Evolutionary conservation across 1,140 invertebrate species (phyloP), one percentile per base, ranked within the genome.

Genomic region (Leptopilina boulardi): DNA sequence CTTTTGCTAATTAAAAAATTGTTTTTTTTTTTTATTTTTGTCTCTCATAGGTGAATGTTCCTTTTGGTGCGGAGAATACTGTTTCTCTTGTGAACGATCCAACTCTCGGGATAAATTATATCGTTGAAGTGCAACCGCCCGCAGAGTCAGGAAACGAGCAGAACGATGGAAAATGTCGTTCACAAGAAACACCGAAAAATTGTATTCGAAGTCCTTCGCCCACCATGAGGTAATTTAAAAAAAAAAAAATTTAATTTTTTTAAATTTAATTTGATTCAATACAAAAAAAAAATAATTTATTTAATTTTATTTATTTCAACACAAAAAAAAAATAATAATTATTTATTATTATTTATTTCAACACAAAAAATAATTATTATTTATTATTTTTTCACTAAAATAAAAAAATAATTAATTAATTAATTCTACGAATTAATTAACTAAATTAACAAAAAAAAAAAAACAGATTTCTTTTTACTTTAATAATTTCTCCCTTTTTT

Each of bases 41-140:
- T 71, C 80, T 73, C 76, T 90, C 91, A 80, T 87, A 93, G 92
- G 92, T 93, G 41, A 92, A 92, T 80, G 94, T 95, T 80, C 91
- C 92, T 41, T 93, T 94, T 81, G 91, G 92, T 51, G 90, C 92
- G 56, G 92, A 93, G 51, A 95, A 94, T 9, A 91, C 92, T 70
- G 94, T 96, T 71, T 94, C 94, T 77, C 93, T 94, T 83, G 94
- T 94, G 75, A 92, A 94, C 83, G 94, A 95, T 86, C 93, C 93
- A 23, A 92, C 94, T 81, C 76, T 83, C 73, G 94, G 94, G 83
- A 95, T 96, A 81, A 94, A 96, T 87, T 95, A 95, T 84, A 93
- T 96, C 80, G 94, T 95, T 26, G 94, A 94, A 18, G 59, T 66
- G 23, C 23, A 66, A n/a, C 26, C 59, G 3, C 26, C 59, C 1